These are phyloP conservation scores for Leuciscus idus DNA, from an alignment of 2,113 vertebrate species.

Conservation along the genomic window DNA sequence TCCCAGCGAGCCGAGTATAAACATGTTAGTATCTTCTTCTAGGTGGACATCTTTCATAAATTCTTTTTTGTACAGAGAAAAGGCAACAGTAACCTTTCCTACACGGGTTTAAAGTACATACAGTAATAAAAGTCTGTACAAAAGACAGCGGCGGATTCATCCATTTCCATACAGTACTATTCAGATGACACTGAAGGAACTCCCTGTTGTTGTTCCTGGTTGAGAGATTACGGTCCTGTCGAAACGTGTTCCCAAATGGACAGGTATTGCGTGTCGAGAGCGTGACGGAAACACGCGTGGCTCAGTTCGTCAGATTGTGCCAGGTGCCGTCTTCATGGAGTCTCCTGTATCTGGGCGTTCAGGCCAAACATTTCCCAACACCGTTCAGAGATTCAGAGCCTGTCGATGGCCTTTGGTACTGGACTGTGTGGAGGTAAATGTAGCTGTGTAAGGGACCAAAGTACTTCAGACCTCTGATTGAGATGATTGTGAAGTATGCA, in stretches of 20 bases:
- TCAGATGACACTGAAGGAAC: conserved; percentile 92
- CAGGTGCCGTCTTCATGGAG: conserved; percentile 8
- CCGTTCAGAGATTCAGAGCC: not conserved
- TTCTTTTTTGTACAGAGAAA: conserved; percentile 99
- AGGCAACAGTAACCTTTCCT: conserved; percentile 91
- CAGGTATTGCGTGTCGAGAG: conserved; percentile 7
- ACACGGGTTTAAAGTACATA: conserved; percentile 91
- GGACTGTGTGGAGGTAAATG: not conserved
- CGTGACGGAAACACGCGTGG: conserved; percentile 40
- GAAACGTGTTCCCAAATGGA: conserved; percentile 55
- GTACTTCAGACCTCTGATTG: not conserved
- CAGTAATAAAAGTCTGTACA: conserved; percentile 86
- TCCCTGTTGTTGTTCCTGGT: conserved; percentile 78
- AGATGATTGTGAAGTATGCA: not conserved
- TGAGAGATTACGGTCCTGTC: conserved; percentile 28
- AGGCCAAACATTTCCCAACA: not conserved
- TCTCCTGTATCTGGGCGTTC: not conserved
- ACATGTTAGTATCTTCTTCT: conserved; percentile 94
- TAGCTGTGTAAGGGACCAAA: not conserved
- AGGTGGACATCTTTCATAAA: conserved; percentile 93
- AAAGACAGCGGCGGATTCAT: conserved; percentile 83
- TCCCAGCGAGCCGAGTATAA: conserved; percentile 85
- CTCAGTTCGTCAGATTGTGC: conserved; percentile 50
- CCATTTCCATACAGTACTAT: conserved; percentile 89
- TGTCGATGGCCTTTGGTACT: not conserved